phyloP scores from a whole-genome alignment of 2,888 invertebrate species.

The Drosophila ustulata region DNA sequence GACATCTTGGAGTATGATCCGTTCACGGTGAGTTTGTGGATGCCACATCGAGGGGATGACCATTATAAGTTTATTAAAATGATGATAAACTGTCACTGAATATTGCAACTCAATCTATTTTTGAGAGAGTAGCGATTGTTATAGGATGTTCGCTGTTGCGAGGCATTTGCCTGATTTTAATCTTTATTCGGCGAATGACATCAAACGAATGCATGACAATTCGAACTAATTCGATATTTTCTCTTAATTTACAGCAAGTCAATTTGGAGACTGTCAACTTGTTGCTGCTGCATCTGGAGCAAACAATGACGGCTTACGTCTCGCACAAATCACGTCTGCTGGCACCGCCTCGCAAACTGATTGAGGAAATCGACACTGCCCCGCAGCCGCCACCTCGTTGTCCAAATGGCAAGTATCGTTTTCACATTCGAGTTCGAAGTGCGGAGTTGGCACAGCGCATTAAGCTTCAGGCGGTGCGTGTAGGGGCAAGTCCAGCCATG shows the following conservation, averaged over 20 bases:
- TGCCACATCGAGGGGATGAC: background rate
- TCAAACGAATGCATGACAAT: too few relatives aligned
- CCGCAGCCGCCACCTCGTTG: conserved; percentile 88
- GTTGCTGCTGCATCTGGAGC: conserved; percentile 88
- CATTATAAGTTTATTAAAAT: conserved; percentile 50
- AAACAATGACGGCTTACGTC: conserved; percentile 91
- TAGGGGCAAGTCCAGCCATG: conserved; percentile 86
- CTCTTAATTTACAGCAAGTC: conserved; percentile 86
- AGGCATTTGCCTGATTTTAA: conserved; percentile 84
- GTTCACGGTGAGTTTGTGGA: conserved; percentile 87
- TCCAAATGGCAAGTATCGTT: conserved; percentile 88
- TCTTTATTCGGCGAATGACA: background rate
- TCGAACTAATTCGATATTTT: background rate
- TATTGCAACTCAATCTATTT: conserved; percentile 82
- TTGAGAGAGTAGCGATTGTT: conserved; percentile 76
- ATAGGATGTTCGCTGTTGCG: conserved; percentile 84
- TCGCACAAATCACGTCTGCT: conserved; percentile 92
- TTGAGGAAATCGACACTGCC: conserved; percentile 89
- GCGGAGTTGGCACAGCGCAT: conserved; percentile 82
- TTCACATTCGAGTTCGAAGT: conserved; percentile 86
- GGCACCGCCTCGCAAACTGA: conserved; percentile 89
- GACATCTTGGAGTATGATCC: conserved; percentile 90
- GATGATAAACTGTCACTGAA: conserved; percentile 84
- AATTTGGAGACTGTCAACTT: conserved; percentile 89
- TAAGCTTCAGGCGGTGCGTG: conserved; percentile 78